Base-by-base conservation (phyloP, 2,113 vertebrate species). In the Aphelocoma coerulescens region DNA sequence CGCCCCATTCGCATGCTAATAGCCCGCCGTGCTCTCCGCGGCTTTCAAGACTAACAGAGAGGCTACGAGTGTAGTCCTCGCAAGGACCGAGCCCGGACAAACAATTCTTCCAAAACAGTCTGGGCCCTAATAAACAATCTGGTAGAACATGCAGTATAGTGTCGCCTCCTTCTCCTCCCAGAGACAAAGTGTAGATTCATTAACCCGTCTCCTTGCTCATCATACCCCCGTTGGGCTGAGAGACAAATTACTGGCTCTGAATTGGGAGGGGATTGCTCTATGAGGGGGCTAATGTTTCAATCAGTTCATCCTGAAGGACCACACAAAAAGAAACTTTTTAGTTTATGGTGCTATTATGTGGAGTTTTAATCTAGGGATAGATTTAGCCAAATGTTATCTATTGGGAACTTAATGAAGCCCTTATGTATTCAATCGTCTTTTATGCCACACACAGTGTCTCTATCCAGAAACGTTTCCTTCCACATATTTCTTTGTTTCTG, bases 261-360 rank as follows among this genome's bases (percentile, higher is more conserved):
- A 97, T 23, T 71, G 90, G 95, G 96, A 96, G 92, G 93, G 93
- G 81, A 96, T 77, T 92, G 93, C 96, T 96, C 91, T 97, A 76
- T 89, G 51, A 86, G 85, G 93, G 97, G 96, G 94, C 97, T 97
- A 96, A 97, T 96, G 98, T 98, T 97, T 97, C 95, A 97, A 97
- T 97, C 97, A 92, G 97, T 90, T 96, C 96, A 85, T 39, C 79
- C 94, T 96, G 94, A 96, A 96, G 95, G 98, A 98, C 98, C 98
- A 98, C 98, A 98, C 98, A 98, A 98, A 98, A 98, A 97, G 98
- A 94, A 95, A 86, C 96, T 87, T 95, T 94, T 97, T 91, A 93
- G 95, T 97, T 98, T 96, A 97, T 95, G 94, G 73, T 94, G 82
- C 96, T 96, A 95, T 97, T 98, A 97, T 95, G 95, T 37, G 7